Conservation (phyloP, 2,797 vertebrate genomes). For the Astyanax mexicanus region DNA sequence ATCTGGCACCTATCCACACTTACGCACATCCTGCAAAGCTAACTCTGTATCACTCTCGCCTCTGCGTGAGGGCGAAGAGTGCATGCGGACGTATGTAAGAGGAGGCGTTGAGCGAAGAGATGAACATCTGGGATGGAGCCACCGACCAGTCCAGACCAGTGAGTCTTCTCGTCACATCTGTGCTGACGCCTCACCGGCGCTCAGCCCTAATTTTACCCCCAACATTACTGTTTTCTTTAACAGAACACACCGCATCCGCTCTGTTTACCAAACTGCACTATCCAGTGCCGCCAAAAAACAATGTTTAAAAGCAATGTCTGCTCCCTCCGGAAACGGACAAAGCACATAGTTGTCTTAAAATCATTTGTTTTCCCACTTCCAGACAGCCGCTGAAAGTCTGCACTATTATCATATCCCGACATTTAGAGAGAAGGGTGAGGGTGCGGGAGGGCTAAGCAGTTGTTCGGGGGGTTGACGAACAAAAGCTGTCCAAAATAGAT, state of each 20-base stretch:
- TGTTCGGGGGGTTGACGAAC: slow-evolving; percentile 34
- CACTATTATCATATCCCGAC: slow-evolving; percentile 31
- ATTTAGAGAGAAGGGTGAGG: slow-evolving; percentile 27
- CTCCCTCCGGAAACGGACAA: slow-evolving; percentile 48
- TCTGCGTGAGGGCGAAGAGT: slow-evolving; percentile 51
- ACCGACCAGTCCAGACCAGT: slow-evolving; percentile 41
- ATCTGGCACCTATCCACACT: no score
- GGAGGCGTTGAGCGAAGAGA: slow-evolving; percentile 67
- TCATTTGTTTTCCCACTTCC: slow-evolving; percentile 60
- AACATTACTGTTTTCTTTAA: slow-evolving; percentile 61
- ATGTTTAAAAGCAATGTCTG: slow-evolving; percentile 31
- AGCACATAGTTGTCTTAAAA: slow-evolving; percentile 63
- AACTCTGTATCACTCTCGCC: slow-evolving; percentile 58
- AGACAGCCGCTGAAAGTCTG: slow-evolving; percentile 59
- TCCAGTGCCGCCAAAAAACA: slow-evolving; percentile 32
- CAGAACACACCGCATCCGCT: slow-evolving; percentile 43
- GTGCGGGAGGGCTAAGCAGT: slow-evolving; percentile 6
- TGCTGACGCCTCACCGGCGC: slow-evolving; percentile 44
- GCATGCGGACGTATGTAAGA: slow-evolving; percentile 55
- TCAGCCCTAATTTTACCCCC: slow-evolving; percentile 53
- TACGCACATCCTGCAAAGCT: no score
- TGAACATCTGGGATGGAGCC: slow-evolving; percentile 69
- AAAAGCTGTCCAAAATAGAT: slow-evolving; percentile 45
- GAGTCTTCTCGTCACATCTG: slow-evolving; percentile 60
- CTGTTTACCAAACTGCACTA: slow-evolving; percentile 44